Base-by-base conservation (phyloP, 2,113 vertebrate species). In the Origma solitaria region DNA sequence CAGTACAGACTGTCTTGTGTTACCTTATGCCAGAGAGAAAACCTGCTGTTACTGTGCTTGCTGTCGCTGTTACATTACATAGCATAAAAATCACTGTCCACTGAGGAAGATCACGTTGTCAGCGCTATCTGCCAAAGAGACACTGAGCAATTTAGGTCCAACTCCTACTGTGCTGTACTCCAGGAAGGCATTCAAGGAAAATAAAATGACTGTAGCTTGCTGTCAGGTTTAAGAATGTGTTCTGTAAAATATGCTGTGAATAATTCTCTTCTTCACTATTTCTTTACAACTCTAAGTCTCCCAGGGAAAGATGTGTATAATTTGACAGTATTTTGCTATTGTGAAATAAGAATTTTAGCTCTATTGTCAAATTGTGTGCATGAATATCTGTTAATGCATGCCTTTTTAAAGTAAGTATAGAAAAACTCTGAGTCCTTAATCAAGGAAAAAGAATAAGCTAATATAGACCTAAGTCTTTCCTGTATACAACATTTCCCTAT, bases 11-110 rank as follows among this genome's bases (percentile, higher is more conserved):
- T 72, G 45, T 72, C 82, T 70, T 53, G 16, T 35, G n/a, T 75
- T 82, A 33, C 30, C 51, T 56, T 49, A 30, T 80, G 50, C 42
- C 64, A 76, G 87, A 73, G 61, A 82, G 58, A 75, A 91, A 86
- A 53, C 22, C 70, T 91, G 68, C 61, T 94, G 87, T 61, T 79
- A 19, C 66, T 73, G 35, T 65, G 42, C 71, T 75, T 92, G 42
- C 90, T 95, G 87, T 84, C 0, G 0, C 91, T 91, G 84, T 92
- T 94, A 76, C 73, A 82, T 95, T 95, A 60, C 73, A 86, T 45
- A 79, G 84, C 86, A 87, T 85, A 92, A 94, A 95, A 89, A 86
- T 87, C 87, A 90, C 93, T 92, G 82, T 95, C 91, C 84, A 54
- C 45, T 85, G 89, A 91, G 87, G 73, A 92, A 87, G 84, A 92